phyloP scores from a whole-genome alignment of 2,797 vertebrate species.

The Phaenicophaeus curvirostris region DNA sequence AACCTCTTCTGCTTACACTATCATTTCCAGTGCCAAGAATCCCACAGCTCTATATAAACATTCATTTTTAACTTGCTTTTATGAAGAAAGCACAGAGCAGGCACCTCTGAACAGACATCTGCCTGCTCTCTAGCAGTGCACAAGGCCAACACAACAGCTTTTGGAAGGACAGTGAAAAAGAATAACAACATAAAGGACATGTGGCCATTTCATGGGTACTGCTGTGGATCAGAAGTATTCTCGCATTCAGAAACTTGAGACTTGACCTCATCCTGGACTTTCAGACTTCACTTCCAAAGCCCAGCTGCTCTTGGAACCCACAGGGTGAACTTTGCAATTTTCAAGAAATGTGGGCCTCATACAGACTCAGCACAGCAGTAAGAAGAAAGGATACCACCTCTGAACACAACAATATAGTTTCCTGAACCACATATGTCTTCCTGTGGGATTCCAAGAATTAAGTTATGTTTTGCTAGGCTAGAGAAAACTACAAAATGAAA shows the following conservation, averaged over 20 bases:
- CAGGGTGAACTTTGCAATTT: neutral
- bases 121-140: neutral
- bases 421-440: neutral
- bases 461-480: neutral
- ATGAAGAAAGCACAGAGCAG: neutral
- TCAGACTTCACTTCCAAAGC: neutral
- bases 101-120: neutral
- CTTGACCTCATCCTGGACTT: neutral
- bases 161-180: slow-evolving; percentile 3
- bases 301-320: neutral
- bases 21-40: slow-evolving; percentile 28
- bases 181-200: neutral
- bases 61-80: neutral
- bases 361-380: neutral
- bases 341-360: neutral
- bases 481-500: neutral
- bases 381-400: neutral
- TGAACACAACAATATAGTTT: neutral
- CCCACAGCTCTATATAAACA: slow-evolving; percentile 12
- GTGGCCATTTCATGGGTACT: neutral
- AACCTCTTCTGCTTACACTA: slow-evolving; percentile 9
- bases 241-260: neutral
- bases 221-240: neutral
- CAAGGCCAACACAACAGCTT: neutral
- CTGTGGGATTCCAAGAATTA: neutral